These are phyloP conservation scores for Drosophila busckii DNA, from an alignment of 1,140 invertebrate species.

Conservation along the genomic window DNA sequence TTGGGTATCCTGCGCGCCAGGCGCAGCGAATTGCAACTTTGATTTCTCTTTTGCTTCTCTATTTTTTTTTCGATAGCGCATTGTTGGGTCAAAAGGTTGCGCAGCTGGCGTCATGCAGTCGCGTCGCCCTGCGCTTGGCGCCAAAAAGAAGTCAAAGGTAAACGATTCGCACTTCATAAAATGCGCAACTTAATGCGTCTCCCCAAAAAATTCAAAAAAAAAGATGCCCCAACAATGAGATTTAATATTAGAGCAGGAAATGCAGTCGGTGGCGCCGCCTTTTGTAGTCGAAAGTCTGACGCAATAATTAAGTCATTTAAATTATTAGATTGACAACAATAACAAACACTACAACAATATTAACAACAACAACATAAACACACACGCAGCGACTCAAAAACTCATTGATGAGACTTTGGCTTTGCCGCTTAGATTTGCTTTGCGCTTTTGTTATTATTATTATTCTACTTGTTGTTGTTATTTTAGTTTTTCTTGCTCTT, in stretches of 20 bases:
- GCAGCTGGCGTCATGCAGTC: slow-evolving; percentile 62
- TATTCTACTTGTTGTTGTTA: slow-evolving; percentile 31
- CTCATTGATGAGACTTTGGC: slow-evolving; percentile 53
- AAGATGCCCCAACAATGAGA: slow-evolving; percentile 17
- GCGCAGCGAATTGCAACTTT: slow-evolving; percentile 58
- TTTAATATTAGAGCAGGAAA: slow-evolving; percentile 49
- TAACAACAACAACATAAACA: slow-evolving; percentile 16
- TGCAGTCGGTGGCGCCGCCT: slow-evolving; percentile 52
- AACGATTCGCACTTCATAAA: slow-evolving; percentile 72
- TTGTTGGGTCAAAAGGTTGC: slow-evolving; percentile 57
- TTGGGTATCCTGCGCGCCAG: slow-evolving; percentile 47
- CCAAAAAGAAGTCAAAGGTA: slow-evolving; percentile 45
- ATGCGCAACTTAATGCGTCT: slow-evolving; percentile 53
- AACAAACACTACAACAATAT: slow-evolving; percentile 7
- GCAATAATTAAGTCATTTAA: slow-evolving; percentile 77
- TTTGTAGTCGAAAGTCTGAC: slow-evolving; percentile 61
- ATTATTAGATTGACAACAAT: slow-evolving; percentile 59
- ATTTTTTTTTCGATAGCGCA: slow-evolving; percentile 36
- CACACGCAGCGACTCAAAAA: slow-evolving; percentile 24
- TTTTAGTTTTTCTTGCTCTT: slow-evolving; percentile 36
- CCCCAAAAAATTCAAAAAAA: slow-evolving; percentile 3
- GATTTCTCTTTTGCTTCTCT: slow-evolving; percentile 19
- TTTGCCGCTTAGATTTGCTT: too few species aligned
- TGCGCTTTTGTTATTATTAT: slow-evolving; percentile 6
- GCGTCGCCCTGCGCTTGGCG: slow-evolving; percentile 50